These are phyloP conservation scores for Chiropotes sagulatus DNA, from an alignment of 2,797 vertebrate genomes.

Conservation along the genomic window DNA sequence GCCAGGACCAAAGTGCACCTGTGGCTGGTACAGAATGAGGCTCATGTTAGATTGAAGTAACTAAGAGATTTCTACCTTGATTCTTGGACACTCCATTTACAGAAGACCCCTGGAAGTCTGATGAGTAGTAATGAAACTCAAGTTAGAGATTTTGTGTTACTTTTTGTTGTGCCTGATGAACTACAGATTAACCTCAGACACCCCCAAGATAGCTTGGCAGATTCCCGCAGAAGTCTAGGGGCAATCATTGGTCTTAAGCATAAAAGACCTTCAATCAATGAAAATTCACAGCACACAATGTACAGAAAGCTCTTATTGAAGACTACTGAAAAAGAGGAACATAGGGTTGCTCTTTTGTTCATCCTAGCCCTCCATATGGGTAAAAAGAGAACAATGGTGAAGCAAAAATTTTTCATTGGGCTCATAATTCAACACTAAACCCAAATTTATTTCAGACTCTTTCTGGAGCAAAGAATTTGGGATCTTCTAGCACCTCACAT, in stretches of 20 bases:
- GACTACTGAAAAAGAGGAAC: neutral
- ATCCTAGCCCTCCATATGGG: neutral
- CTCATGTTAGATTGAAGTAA: neutral
- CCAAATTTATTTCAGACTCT: neutral
- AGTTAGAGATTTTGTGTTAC: neutral
- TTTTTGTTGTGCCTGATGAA: neutral
- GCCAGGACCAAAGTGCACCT: neutral
- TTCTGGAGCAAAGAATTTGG: neutral
- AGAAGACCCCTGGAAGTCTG: neutral
- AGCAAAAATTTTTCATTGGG: neutral
- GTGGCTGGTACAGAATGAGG: neutral
- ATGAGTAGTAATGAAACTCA: neutral
- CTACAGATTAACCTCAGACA: neutral
- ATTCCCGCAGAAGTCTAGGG: neutral
- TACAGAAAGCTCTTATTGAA: neutral
- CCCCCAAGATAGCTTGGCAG: neutral
- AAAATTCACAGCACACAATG: neutral
- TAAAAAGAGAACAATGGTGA: neutral
- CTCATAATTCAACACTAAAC: neutral
- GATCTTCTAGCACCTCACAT: neutral
- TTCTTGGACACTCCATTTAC: neutral
- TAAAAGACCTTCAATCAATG: neutral
- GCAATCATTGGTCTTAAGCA: neutral
- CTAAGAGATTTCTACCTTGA: neutral
- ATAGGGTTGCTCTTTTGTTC: neutral